These are phyloP conservation scores for Pinctada fucata DNA, from an alignment of 2,888 invertebrate genomes.

Conservation along the genomic window DNA sequence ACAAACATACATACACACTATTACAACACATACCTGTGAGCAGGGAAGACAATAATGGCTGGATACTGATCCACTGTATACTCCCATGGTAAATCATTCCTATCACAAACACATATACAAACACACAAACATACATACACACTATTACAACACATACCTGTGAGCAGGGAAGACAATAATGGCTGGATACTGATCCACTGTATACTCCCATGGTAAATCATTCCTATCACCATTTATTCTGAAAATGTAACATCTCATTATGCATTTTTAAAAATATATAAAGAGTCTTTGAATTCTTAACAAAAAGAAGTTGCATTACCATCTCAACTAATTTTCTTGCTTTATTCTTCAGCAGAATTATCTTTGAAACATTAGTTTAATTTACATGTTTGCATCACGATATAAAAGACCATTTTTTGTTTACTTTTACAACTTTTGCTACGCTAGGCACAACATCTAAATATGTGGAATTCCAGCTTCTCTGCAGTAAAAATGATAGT, in stretches of 20 bases:
- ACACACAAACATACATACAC: too few relatives aligned
- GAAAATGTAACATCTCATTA: constrained; percentile 25
- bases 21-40: constrained; percentile 78
- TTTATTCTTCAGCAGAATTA: too few relatives aligned
- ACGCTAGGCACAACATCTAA: too few relatives aligned
- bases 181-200: constrained; percentile 87
- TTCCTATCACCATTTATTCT: constrained; percentile 88
- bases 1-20: too few relatives aligned
- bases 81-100: constrained; percentile 92
- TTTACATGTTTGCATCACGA: too few relatives aligned
- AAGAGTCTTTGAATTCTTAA: background rate
- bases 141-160: constrained; percentile 74
- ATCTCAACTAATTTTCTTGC: too few relatives aligned
- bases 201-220: constrained; percentile 92
- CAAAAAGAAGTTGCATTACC: too few relatives aligned
- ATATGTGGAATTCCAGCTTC: too few relatives aligned
- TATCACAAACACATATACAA: constrained; percentile 75
- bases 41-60: constrained; percentile 88
- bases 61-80: constrained; percentile 89
- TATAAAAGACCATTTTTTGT: too few relatives aligned
- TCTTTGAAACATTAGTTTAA: too few relatives aligned
- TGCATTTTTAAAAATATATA: background rate
- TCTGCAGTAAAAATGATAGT: too few relatives aligned
- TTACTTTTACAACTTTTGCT: too few relatives aligned
- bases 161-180: constrained; percentile 87